Evolutionary conservation across 2,888 invertebrate genomes (phyloP).

Genomic region (Hirtodrosophila confusa): DNA sequence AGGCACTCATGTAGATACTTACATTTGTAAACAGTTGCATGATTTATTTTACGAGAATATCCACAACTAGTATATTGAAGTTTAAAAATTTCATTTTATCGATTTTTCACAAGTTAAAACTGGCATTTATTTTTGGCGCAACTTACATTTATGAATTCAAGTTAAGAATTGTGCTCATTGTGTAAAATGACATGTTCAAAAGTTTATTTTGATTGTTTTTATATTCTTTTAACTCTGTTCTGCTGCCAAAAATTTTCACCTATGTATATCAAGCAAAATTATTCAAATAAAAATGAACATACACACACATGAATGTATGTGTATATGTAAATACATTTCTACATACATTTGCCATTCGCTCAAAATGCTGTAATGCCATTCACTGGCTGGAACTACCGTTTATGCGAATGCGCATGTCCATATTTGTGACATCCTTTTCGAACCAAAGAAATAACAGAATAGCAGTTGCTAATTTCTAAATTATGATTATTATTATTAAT

Average conservation of each 20-base stretch:
- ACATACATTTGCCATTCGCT: constrained; percentile 11
- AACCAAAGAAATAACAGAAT: too few relatives aligned
- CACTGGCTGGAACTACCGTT: background rate
- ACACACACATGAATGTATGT: background rate
- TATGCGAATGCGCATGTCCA: constrained; percentile 21
- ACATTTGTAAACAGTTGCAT: background rate
- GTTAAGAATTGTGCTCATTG: background rate
- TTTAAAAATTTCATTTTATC: constrained; percentile 31
- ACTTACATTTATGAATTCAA: constrained; percentile 10
- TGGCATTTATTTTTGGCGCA: constrained; percentile 27
- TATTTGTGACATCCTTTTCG: constrained; percentile 10
- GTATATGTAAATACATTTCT: constrained; percentile 9
- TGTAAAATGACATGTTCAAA: background rate
- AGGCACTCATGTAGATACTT: background rate
- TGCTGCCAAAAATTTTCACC: constrained; percentile 6
- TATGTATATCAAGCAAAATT: constrained; percentile 3
- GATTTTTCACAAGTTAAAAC: constrained; percentile 39
- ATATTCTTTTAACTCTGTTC: background rate
- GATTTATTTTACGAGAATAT: background rate
- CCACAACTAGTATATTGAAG: background rate
- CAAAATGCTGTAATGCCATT: constrained; percentile 5
- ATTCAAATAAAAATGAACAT: constrained; percentile 10
- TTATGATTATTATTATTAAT: too few relatives aligned
- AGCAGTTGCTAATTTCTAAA: too few relatives aligned
- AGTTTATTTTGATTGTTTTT: constrained; percentile 4